Base-by-base conservation (phyloP, 2,888 invertebrate species). In the Agapostemon virescens region DNA sequence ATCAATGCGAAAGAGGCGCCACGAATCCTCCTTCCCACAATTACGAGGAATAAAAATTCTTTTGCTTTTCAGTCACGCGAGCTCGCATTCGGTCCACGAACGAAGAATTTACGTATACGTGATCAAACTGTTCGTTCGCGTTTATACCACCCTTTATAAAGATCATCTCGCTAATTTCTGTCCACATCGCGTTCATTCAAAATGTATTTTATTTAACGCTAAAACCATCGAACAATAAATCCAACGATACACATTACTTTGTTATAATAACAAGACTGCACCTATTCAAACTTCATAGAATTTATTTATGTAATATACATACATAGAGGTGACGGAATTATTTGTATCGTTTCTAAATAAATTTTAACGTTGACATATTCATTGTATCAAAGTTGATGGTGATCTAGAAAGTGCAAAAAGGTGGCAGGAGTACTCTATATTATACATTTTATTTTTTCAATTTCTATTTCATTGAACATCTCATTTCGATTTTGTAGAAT, bases 11-110 rank as follows among this genome's bases (percentile, higher is more conserved):
- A 84, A 73, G 81, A 84, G 85, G 85, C 86, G 86, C 85, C 84
- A 84, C 79, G 80, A 84, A 81, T 82, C 85, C 78, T 85, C 76
- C 84, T 89, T 89, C 88, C 89, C 90, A 90, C 89, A 87, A 89
- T 90, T 88, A 85, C 83, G 72, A 71, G 77, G 83, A 83, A 87
- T 86, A 90, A 89, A 88, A 88, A 84, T 84, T 79, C 84, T 87
- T 88, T 88, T 82, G 88, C 86, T 86, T 89, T 87, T 88, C 86
- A 87, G 88, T 90, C 90, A 90, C 90, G 90, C 90, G 85, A 90
- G 78, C 66, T 68, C 64, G 75, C 76, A 69, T 69, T 85, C 86
- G 82, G 79, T 79, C 85, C 84, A 82, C 74, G 77, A 72, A 66
- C 67, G 79, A 79, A 80, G 80, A 79, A 75, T 83, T 82, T 61